These are phyloP conservation scores for Pemphigus obesinymphae DNA, from an alignment of 1,140 invertebrate genomes.

Conservation along the genomic window DNA sequence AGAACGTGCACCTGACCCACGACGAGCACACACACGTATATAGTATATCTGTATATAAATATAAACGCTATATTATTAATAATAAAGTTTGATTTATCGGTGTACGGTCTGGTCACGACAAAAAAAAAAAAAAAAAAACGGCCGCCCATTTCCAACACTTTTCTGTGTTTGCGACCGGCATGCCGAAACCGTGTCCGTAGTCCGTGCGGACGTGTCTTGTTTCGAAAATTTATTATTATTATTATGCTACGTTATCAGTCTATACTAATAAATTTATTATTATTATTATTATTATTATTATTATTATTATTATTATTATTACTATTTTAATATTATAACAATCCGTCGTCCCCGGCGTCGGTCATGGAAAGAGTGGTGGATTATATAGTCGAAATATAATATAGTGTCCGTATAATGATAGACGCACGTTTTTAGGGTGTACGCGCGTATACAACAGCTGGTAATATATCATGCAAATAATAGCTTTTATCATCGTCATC, in stretches of 20 bases:
- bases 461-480: neutral
- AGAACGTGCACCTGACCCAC: neutral
- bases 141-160: slow-evolving; percentile 39
- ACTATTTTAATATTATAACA: no score
- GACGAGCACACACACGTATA: neutral
- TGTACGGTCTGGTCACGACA: neutral
- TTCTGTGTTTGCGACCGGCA: neutral
- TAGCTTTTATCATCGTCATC: neutral
- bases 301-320: neutral
- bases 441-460: neutral
- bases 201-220: neutral
- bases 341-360: neutral
- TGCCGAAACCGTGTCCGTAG: neutral
- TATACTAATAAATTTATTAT: slow-evolving; percentile 15
- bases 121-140: no score
- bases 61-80: slow-evolving; percentile 9
- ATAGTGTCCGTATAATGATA: neutral
- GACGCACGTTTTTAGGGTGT: neutral
- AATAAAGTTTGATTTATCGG: slow-evolving; percentile 29
- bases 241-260: neutral
- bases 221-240: neutral
- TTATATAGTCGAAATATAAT: neutral
- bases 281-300: neutral
- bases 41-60: neutral
- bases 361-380: neutral